A percentile compares a stretch with the other conserved stretches of the same genome.
Evolutionary conservation across 1,140 invertebrate species (phyloP).

Genomic region (Uloborus diversus): DNA sequence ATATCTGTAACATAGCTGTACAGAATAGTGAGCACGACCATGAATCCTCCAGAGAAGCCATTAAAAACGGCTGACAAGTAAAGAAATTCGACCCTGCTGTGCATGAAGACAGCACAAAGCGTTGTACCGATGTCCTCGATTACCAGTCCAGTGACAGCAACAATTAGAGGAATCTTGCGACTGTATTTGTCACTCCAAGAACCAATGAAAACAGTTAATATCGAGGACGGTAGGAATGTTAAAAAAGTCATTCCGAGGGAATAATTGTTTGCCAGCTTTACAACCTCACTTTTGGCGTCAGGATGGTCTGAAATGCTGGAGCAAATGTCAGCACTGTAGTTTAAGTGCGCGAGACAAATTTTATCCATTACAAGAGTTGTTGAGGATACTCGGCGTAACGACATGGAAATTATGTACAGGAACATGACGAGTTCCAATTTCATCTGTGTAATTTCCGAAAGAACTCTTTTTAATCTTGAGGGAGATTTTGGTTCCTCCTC

Average conservation of each 20-base stretch:
- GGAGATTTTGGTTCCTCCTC: too few species aligned
- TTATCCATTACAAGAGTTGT: slow-evolving; percentile 1
- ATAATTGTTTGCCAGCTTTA: slow-evolving; percentile 1
- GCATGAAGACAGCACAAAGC: background rate
- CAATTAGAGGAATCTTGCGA: background rate
- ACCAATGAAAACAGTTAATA: slow-evolving; percentile 8
- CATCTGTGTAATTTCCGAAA: too few species aligned
- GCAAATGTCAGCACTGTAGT: background rate
- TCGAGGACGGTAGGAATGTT: background rate
- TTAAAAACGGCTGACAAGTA: background rate
- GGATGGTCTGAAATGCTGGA: background rate
- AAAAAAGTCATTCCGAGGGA: background rate
- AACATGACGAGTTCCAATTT: background rate
- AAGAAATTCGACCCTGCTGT: background rate
- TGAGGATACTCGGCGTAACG: background rate
- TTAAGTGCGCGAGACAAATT: background rate
- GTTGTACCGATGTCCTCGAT: background rate
- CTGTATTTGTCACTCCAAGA: slow-evolving; percentile 19
- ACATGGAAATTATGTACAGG: background rate
- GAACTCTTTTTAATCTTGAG: too few species aligned
- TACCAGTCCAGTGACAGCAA: background rate
- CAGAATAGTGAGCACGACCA: background rate
- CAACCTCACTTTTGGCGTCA: background rate
- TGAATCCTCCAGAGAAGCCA: background rate
- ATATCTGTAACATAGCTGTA: slow-evolving; percentile 10